Percentiles rank a stretch among this genome's conserved stretches.
These are phyloP conservation scores for Heliconius cydno DNA, from an alignment of 2,888 invertebrate genomes.

Conservation along the genomic window DNA sequence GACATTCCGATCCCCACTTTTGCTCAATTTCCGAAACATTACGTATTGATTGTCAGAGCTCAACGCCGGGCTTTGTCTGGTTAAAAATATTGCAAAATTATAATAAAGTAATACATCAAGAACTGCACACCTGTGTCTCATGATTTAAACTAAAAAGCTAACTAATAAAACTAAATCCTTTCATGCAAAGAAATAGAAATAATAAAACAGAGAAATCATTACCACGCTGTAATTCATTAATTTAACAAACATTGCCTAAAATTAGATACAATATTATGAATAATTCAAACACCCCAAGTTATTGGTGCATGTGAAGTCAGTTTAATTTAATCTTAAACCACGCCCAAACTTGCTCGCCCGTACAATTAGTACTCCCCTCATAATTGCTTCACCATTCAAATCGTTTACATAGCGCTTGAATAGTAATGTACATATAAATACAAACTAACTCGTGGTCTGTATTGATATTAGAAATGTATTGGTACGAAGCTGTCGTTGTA, in stretches of 20 bases:
- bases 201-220: neutral
- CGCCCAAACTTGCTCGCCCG: constrained; percentile 27
- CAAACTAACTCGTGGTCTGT: neutral
- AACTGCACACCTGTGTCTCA: no score
- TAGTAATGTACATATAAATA: constrained; percentile 17
- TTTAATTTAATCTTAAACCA: constrained; percentile 32
- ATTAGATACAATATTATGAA: constrained; percentile 19
- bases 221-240: neutral
- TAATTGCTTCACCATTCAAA: constrained; percentile 30
- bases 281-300: constrained; percentile 23
- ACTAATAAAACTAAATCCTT: no score
- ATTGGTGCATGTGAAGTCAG: constrained; percentile 25
- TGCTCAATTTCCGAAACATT: neutral
- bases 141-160: no score
- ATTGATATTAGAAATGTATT: neutral
- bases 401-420: constrained; percentile 27
- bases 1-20: neutral
- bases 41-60: neutral
- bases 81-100: no score
- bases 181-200: neutral
- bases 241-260: neutral
- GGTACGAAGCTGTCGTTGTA: neutral
- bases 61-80: neutral
- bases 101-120: no score
- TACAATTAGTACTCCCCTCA: constrained; percentile 24